phyloP scores from a whole-genome alignment of 2,888 invertebrate genomes.

The Limenitis camilla region DNA sequence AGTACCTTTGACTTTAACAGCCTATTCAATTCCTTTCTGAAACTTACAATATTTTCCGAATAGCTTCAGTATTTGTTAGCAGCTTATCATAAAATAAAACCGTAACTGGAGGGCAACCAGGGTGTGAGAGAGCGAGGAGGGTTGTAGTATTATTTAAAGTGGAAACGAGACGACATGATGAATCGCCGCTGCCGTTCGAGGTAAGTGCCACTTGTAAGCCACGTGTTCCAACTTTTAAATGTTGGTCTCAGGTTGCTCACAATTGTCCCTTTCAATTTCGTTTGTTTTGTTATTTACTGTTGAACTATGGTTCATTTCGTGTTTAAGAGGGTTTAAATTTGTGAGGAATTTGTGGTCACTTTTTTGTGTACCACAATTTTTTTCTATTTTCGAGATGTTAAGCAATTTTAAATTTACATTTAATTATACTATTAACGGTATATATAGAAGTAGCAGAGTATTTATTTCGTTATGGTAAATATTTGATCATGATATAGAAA shows the following conservation, averaged over 20 bases:
- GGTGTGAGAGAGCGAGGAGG: slow-evolving; percentile 69
- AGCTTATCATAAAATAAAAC: slow-evolving; percentile 12
- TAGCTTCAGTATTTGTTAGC: slow-evolving; percentile 7
- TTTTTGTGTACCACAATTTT: not conserved
- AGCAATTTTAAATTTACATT: no score
- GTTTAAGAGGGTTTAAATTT: not conserved
- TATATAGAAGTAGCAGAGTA: no score
- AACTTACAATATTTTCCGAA: not conserved
- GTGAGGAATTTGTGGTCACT: not conserved
- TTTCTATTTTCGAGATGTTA: no score
- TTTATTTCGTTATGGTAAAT: no score
- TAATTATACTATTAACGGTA: no score
- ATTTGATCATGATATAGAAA: no score
- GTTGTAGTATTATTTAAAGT: slow-evolving; percentile 56
- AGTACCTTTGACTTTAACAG: slow-evolving; percentile 4
- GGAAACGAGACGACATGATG: slow-evolving; percentile 69
- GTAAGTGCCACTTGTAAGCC: slow-evolving; percentile 66
- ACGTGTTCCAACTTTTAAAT: slow-evolving; percentile 62
- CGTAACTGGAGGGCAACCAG: slow-evolving; percentile 36
- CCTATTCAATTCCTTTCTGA: slow-evolving; percentile 1
- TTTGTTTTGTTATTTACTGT: slow-evolving; percentile 3
- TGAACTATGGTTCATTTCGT: not conserved
- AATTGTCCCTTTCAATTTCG: slow-evolving; percentile 22
- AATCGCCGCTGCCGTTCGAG: slow-evolving; percentile 58
- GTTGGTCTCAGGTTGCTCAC: slow-evolving; percentile 36